Conservation (phyloP, 2,797 vertebrate genomes). For the Tragopan temminckii region DNA sequence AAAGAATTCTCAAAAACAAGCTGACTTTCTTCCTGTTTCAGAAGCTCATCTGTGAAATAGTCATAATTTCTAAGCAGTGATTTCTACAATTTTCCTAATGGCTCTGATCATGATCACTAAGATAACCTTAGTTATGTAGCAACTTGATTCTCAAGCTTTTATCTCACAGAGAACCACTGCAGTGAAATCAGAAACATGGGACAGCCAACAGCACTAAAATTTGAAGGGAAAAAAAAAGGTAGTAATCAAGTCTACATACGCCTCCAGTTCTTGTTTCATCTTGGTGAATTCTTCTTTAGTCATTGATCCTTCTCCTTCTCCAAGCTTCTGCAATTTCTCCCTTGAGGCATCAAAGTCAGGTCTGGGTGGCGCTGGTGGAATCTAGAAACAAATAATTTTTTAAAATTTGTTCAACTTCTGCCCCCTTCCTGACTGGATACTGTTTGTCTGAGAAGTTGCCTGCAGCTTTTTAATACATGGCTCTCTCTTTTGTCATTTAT, state of each 20-base stretch:
- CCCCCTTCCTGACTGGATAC: no score
- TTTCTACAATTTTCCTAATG: conserved; percentile 78
- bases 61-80: neutral
- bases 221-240: neutral
- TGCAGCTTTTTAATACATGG: conserved; percentile 4
- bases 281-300: conserved; percentile 99
- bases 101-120: conserved; percentile 78
- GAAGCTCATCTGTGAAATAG: conserved; percentile 19
- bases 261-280: conserved; percentile 99
- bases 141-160: conserved; percentile 38
- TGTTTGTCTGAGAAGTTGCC: neutral
- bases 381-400: conserved; percentile 83
- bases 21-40: neutral
- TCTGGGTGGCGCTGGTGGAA: conserved; percentile 95
- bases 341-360: conserved; percentile 98
- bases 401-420: neutral
- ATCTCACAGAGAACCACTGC: conserved; percentile 40
- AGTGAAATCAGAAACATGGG: conserved; percentile 45
- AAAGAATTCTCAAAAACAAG: neutral
- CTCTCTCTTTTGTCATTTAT: neutral
- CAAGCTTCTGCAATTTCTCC: conserved; percentile 97
- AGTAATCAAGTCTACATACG: conserved; percentile 86
- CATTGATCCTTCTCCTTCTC: conserved; percentile 98
- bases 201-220: conserved; percentile 40
- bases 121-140: conserved; percentile 33